Conservation (phyloP, 2,888 invertebrate species). For the Carpatolechia fugitivella region DNA sequence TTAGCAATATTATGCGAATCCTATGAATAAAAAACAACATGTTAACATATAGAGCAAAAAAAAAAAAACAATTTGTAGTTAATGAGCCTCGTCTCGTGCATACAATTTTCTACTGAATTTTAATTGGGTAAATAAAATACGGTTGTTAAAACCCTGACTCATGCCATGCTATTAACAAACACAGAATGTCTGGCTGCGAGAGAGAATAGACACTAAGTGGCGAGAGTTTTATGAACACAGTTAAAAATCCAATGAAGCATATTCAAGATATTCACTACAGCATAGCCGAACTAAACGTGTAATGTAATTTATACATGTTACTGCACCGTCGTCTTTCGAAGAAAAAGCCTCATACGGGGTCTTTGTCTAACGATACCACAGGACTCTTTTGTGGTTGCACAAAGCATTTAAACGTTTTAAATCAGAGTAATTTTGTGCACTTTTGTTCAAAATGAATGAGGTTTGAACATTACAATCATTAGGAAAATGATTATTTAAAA, state of each 20-base stretch:
- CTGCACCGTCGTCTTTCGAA: no score
- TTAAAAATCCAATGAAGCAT: neutral
- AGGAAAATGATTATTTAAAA: no score
- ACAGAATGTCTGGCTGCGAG: neutral
- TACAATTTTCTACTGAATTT: slow-evolving; percentile 42
- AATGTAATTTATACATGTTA: no score
- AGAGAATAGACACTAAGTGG: neutral
- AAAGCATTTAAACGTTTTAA: slow-evolving; percentile 14
- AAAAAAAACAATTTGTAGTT: slow-evolving; percentile 45
- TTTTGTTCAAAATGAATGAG: neutral
- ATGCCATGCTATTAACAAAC: slow-evolving; percentile 19
- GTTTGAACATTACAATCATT: neutral
- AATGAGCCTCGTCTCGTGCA: slow-evolving; percentile 48
- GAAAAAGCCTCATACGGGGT: slow-evolving; percentile 8
- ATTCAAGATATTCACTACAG: neutral
- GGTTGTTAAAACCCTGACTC: slow-evolving; percentile 22
- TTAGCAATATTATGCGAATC: no score
- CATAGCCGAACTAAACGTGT: neutral
- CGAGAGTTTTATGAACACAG: neutral
- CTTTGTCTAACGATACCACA: slow-evolving; percentile 20
- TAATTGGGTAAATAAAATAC: slow-evolving; percentile 44
- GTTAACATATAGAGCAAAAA: slow-evolving; percentile 34
- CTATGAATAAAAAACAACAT: slow-evolving; percentile 12
- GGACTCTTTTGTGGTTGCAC: slow-evolving; percentile 9
- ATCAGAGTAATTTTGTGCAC: slow-evolving; percentile 12